These are phyloP conservation scores for Thyatira batis DNA, from an alignment of 2,888 invertebrate genomes.

Conservation along the genomic window DNA sequence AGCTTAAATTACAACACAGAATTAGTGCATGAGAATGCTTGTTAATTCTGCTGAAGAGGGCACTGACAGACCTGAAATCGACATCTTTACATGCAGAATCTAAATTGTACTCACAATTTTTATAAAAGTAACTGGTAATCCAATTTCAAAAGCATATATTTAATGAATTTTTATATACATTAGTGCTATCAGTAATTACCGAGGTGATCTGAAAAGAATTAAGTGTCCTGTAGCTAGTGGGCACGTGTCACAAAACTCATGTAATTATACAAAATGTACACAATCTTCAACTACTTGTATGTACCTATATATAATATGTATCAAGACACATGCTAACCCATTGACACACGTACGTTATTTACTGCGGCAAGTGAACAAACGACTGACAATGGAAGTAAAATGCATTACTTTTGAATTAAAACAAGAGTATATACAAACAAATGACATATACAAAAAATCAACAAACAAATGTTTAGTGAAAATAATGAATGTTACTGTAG, in stretches of 20 bases:
- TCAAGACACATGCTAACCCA: neutral
- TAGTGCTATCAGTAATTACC: slow-evolving; percentile 3
- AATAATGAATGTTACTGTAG: no score
- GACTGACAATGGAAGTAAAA: neutral
- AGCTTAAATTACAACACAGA: slow-evolving; percentile 59
- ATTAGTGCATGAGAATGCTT: slow-evolving; percentile 70
- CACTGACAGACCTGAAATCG: neutral
- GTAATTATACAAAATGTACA: neutral
- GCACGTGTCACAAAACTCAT: neutral
- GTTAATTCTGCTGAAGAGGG: slow-evolving; percentile 47
- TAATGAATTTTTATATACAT: slow-evolving; percentile 1
- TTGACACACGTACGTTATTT: neutral
- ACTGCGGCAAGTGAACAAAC: neutral
- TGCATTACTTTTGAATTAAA: no score
- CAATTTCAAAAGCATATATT: neutral
- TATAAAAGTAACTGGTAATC: neutral
- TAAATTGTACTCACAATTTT: slow-evolving; percentile 1
- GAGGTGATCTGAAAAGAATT: slow-evolving; percentile 4
- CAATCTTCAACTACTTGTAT: neutral
- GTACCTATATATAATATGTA: no score
- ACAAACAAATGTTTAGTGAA: no score
- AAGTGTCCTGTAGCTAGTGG: neutral
- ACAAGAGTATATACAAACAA: no score
- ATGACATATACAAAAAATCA: no score
- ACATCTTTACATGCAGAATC: slow-evolving; percentile 1